Evolutionary conservation across 2,888 invertebrate species (phyloP).

Genomic region (Lordiphosa andalusiaca): DNA sequence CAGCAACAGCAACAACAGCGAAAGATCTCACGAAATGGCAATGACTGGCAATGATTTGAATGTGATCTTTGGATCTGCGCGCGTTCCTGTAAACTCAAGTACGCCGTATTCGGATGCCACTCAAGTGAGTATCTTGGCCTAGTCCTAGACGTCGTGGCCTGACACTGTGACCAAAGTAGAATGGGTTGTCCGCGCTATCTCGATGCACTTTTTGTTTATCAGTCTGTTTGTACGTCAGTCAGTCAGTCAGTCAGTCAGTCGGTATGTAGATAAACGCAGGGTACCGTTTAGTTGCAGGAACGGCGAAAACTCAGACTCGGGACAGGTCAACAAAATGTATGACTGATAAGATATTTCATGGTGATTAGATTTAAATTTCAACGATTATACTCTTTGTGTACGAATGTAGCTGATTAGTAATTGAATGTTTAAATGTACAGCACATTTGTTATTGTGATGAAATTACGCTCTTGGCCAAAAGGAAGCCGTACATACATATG

Average conservation of each 20-base stretch:
- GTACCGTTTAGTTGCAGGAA: slow-evolving; percentile 26
- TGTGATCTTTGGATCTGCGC: slow-evolving; percentile 92
- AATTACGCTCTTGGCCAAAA: too few relatives aligned
- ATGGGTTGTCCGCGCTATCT: slow-evolving; percentile 2
- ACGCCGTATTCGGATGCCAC: slow-evolving; percentile 99
- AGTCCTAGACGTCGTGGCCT: too few relatives aligned
- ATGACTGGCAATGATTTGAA: slow-evolving; percentile 37
- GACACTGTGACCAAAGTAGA: too few relatives aligned
- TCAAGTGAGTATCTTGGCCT: slow-evolving; percentile 86
- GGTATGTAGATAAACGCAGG: background rate
- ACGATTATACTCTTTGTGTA: slow-evolving; percentile 40
- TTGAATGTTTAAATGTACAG: slow-evolving; percentile 7
- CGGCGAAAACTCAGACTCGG: slow-evolving; percentile 19
- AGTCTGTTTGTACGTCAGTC: background rate
- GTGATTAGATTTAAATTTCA: slow-evolving; percentile 47
- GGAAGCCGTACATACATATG: too few relatives aligned
- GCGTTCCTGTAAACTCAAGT: slow-evolving; percentile 92
- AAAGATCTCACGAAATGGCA: slow-evolving; percentile 52
- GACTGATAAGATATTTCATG: slow-evolving; percentile 46
- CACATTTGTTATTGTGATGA: slow-evolving; percentile 14
- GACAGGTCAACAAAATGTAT: slow-evolving; percentile 54
- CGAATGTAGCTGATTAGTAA: slow-evolving; percentile 19
- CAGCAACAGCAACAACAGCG: slow-evolving; percentile 38
- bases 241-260: too few relatives aligned
- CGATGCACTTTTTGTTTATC: slow-evolving; percentile 5